Percentiles rank a stretch among this genome's conserved stretches.
Conservation (phyloP, 2,797 vertebrate genomes). For the Melanotaenia pygmaea region DNA sequence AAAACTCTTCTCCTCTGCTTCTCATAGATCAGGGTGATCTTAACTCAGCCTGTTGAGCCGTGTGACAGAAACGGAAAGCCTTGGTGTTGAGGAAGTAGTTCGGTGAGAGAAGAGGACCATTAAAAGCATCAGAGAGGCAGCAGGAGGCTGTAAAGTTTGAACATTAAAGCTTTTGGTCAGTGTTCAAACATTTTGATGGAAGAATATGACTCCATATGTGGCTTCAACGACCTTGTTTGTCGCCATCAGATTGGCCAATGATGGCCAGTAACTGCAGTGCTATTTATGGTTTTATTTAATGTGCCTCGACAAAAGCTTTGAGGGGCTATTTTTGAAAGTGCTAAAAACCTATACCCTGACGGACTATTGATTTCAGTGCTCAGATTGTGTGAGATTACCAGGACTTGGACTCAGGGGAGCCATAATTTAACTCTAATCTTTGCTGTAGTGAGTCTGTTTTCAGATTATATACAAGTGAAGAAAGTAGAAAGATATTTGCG, state of each 20-base stretch:
- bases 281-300: constrained; percentile 55
- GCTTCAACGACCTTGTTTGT: constrained; percentile 59
- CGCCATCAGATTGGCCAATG: constrained; percentile 53
- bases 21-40: constrained; percentile 74
- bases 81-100: constrained; percentile 31
- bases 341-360: constrained; percentile 60
- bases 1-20: constrained; percentile 49
- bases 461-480: constrained; percentile 32
- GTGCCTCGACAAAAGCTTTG: constrained; percentile 23
- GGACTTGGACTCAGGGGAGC: constrained; percentile 44
- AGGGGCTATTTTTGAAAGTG: constrained; percentile 58
- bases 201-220: constrained; percentile 46
- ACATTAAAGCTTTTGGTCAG: constrained; percentile 50
- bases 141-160: constrained; percentile 44
- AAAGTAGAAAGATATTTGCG: constrained; percentile 22
- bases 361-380: constrained; percentile 67
- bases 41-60: constrained; percentile 59
- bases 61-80: constrained; percentile 55
- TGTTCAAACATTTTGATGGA: constrained; percentile 47
- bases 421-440: constrained; percentile 52
- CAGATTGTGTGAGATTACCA: constrained; percentile 52
- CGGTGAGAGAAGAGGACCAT: constrained; percentile 32
- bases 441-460: constrained; percentile 48
- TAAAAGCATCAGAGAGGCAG: constrained; percentile 35
- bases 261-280: constrained; percentile 39